Evolutionary conservation across 2,888 invertebrate species (phyloP).

Genomic region (Agrochola circellaris): DNA sequence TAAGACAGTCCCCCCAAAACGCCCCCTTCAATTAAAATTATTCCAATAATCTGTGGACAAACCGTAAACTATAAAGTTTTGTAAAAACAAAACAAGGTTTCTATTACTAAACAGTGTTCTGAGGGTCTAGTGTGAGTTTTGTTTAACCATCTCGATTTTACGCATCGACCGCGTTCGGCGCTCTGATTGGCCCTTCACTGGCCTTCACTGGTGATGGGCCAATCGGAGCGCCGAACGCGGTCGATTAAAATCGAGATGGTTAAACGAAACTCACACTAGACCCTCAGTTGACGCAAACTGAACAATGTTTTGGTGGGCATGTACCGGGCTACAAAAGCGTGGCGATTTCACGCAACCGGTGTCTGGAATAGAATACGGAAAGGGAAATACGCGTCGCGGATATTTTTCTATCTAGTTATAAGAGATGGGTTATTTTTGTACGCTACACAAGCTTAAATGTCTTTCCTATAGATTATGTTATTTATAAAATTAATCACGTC

Average conservation of each 20-base stretch:
- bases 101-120: too few relatives aligned
- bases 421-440: slow-evolving; percentile 68
- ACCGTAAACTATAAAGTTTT: background rate
- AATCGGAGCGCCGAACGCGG: too few relatives aligned
- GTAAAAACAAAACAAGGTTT: background rate
- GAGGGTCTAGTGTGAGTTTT: too few relatives aligned
- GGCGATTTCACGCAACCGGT: too few relatives aligned
- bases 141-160: too few relatives aligned
- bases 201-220: too few relatives aligned
- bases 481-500: slow-evolving; percentile 4
- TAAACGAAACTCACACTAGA: too few relatives aligned
- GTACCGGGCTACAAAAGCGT: background rate
- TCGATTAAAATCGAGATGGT: too few relatives aligned
- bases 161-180: too few relatives aligned
- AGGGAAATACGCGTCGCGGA: slow-evolving; percentile 11
- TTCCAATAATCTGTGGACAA: background rate
- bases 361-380: background rate
- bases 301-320: background rate
- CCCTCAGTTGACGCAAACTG: background rate
- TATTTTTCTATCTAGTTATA: slow-evolving; percentile 66
- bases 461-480: slow-evolving; percentile 1
- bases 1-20: too few relatives aligned
- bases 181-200: too few relatives aligned
- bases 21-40: too few relatives aligned
- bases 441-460: slow-evolving; percentile 8